Conservation (phyloP, 2,113 vertebrate species). For the Rhinogobius similis region DNA sequence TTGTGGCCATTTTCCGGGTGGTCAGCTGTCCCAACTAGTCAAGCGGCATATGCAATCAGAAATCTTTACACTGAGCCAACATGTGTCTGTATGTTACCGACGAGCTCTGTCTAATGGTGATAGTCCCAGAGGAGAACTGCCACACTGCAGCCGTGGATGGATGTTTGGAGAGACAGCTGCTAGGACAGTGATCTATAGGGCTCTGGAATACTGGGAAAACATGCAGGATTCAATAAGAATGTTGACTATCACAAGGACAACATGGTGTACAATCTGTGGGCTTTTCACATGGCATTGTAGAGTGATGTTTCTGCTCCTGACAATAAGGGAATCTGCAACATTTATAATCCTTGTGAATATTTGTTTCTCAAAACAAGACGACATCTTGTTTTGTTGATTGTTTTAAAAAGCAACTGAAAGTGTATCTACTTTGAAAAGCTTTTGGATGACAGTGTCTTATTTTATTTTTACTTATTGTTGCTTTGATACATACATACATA, state of each 20-base stretch:
- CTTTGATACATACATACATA: too few species aligned
- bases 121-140: slow-evolving; percentile 21
- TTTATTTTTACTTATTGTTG: too few species aligned
- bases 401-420: too few species aligned
- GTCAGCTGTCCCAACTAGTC: slow-evolving; percentile 52
- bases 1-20: slow-evolving; percentile 38
- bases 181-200: not conserved
- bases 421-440: too few species aligned
- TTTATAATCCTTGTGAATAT: too few species aligned
- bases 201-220: not conserved
- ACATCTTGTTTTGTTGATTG: too few species aligned
- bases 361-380: not conserved
- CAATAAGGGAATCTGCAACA: too few species aligned
- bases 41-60: slow-evolving; percentile 52
- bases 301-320: too few species aligned
- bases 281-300: not conserved
- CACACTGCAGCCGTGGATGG: slow-evolving; percentile 20
- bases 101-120: slow-evolving; percentile 28
- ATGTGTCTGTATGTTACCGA: slow-evolving; percentile 50
- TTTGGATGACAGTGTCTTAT: too few species aligned
- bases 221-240: not conserved
- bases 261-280: not conserved
- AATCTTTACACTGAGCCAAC: slow-evolving; percentile 50
- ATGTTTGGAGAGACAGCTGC: not conserved
- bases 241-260: not conserved